These are phyloP conservation scores for Leucophora obtusa DNA, from an alignment of 2,888 invertebrate species.

Conservation along the genomic window DNA sequence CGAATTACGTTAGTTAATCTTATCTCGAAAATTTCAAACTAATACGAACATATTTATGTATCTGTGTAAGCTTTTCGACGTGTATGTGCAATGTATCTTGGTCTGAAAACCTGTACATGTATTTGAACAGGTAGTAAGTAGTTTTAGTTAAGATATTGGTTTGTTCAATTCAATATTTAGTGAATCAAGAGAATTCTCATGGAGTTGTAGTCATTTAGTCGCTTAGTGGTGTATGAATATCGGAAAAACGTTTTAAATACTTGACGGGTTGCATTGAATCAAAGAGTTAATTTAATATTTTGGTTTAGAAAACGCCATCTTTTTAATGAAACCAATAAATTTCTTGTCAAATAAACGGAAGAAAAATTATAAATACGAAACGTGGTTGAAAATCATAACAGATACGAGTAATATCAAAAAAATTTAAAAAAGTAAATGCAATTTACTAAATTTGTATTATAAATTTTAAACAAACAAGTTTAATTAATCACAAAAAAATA, in stretches of 20 bases:
- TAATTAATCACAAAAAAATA: neutral
- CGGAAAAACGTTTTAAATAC: slow-evolving; percentile 34
- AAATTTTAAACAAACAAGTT: slow-evolving; percentile 4
- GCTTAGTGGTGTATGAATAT: slow-evolving; percentile 28
- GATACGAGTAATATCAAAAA: neutral
- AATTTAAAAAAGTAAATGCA: neutral
- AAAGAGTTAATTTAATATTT: slow-evolving; percentile 37
- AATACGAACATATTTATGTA: slow-evolving; percentile 1
- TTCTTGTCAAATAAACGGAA: slow-evolving; percentile 2
- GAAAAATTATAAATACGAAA: slow-evolving; percentile 10
- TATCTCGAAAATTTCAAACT: slow-evolving; percentile 40
- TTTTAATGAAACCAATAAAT: slow-evolving; percentile 19
- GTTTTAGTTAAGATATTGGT: slow-evolving; percentile 26
- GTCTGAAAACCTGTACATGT: slow-evolving; percentile 26
- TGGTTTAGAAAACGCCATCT: slow-evolving; percentile 44
- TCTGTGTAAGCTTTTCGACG: slow-evolving; percentile 35
- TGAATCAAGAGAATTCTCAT: slow-evolving; percentile 55
- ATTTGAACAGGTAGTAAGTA: slow-evolving; percentile 49
- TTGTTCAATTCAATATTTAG: slow-evolving; percentile 37
- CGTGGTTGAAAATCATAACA: slow-evolving; percentile 27
- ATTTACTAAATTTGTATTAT: neutral
- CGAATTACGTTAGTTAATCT: slow-evolving; percentile 30
- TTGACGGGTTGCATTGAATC: slow-evolving; percentile 36
- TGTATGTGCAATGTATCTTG: neutral
- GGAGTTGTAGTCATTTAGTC: slow-evolving; percentile 42